Conservation (phyloP, 2,113 vertebrate species). For the Osmerus eperlanus region DNA sequence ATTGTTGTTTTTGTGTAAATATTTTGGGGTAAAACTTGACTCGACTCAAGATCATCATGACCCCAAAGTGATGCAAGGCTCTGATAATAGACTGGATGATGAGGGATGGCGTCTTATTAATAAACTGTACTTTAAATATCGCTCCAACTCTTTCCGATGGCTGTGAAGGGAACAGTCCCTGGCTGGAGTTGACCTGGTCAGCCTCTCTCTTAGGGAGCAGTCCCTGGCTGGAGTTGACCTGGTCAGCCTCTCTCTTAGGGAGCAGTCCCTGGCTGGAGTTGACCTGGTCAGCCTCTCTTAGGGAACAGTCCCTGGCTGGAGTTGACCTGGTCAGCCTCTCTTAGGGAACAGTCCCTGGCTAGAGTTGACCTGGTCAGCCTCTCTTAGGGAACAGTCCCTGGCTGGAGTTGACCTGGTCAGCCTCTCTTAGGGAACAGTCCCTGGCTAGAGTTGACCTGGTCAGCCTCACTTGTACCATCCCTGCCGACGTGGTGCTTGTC, state of each 20-base stretch:
- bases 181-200: too few species aligned
- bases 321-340: background rate
- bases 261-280: too few species aligned
- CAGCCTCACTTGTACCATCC: background rate
- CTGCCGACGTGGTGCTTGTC: too few species aligned
- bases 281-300: too few species aligned
- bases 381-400: background rate
- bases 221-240: too few species aligned
- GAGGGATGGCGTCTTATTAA: too few species aligned
- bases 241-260: too few species aligned
- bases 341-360: background rate
- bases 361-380: background rate
- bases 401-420: background rate
- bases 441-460: background rate
- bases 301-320: background rate
- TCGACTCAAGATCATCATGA: background rate
- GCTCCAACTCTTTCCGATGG: too few species aligned
- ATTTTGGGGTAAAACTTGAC: conserved; percentile 2
- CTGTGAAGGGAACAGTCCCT: too few species aligned
- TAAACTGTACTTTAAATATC: too few species aligned
- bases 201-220: too few species aligned
- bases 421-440: background rate
- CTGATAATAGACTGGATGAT: background rate
- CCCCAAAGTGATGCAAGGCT: background rate
- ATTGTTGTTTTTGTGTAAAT: background rate